These are phyloP conservation scores for Bombyx huttoni DNA, from an alignment of 2,888 invertebrate species.

Conservation along the genomic window DNA sequence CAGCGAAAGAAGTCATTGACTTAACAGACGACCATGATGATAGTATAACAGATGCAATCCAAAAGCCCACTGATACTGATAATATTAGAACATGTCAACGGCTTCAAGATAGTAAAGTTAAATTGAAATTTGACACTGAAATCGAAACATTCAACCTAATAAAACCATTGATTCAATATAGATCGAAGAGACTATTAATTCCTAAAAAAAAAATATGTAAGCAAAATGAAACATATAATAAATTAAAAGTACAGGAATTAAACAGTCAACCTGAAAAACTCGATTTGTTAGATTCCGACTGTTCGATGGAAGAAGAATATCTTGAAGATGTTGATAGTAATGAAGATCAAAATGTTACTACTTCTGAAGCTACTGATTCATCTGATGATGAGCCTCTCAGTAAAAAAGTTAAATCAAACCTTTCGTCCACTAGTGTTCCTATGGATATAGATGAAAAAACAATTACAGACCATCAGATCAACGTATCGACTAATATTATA, in stretches of 20 bases:
- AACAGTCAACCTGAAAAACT: background rate
- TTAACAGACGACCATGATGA: conserved; percentile 37
- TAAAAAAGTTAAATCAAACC: conserved; percentile 28
- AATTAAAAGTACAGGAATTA: background rate
- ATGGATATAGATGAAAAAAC: background rate
- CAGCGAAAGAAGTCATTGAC: conserved; percentile 27
- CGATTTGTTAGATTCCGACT: background rate
- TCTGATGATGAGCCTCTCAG: conserved; percentile 56
- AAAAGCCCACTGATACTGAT: background rate
- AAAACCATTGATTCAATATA: background rate
- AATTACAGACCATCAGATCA: no score
- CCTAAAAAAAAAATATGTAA: no score
- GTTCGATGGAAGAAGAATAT: background rate
- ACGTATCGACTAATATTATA: no score
- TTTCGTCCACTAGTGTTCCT: background rate
- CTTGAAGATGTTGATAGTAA: background rate
- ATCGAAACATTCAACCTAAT: background rate
- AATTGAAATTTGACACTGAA: background rate
- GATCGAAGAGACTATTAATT: no score
- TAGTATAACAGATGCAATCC: background rate
- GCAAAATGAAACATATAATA: no score
- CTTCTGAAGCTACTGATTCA: conserved; percentile 16
- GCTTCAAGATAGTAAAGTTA: background rate
- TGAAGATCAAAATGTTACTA: background rate
- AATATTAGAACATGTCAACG: background rate